Evolutionary conservation across 2,797 vertebrate species (phyloP), one percentile per base, ranked within the genome.

Genomic region (Chanos chanos): DNA sequence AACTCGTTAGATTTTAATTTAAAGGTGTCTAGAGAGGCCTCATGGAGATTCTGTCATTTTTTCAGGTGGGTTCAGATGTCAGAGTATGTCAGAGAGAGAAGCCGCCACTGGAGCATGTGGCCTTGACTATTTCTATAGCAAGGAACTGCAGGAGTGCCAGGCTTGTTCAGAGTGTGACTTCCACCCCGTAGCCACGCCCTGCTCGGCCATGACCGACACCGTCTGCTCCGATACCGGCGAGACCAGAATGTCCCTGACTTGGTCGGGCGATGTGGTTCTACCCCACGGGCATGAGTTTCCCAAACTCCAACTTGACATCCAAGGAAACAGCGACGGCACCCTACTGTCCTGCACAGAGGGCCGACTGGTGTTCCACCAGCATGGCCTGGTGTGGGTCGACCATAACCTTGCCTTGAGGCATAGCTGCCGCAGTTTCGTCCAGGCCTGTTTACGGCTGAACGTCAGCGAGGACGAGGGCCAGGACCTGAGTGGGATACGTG

Each of bases 21-120:
- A 25, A 24, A 52, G 18, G 4, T n/a, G 1, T 40, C 49, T 18
- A 30, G 34, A 1, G 4, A 3, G 28, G 21, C 28, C 12, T 18
- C n/a, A 13, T 30, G 18, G 56, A 31, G 7, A 37, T n/a, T 18
- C 21, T 21, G 7, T 30, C 9, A 21, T 5, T 24, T 4, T 39
- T 60, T 50, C 81, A 94, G 93, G 93, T 81, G 93, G 92, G 34
- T 97, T 96, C 80, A 85, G 91, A 43, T 96, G 92, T 73, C 87
- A 94, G 44, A 89, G 87, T n/a, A 78, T 93, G 86, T 87, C 89
- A 1, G 87, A 90, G 68, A 89, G 81, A 48, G 92, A 93, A 1
- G 90, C 85, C 22, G 75, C 72, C 45, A 71, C 87, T 25, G 92
- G 90, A 30, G 73, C 89, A 78, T 95, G 93, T 7, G 86, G 90